phyloP scores from a whole-genome alignment of 2,888 invertebrate genomes.

The Drosophila tripunctata region DNA sequence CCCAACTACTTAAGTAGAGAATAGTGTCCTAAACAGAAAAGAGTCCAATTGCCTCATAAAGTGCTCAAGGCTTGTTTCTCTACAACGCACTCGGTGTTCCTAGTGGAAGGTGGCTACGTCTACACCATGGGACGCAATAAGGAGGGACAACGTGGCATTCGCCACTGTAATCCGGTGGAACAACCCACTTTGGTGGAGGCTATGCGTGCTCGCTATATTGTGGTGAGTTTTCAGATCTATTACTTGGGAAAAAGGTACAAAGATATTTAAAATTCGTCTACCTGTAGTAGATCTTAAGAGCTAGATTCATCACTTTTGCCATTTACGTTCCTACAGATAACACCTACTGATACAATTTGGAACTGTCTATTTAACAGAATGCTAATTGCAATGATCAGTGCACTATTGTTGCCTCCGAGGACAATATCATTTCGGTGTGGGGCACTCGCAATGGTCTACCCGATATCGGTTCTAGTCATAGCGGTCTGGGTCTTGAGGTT shows the following conservation, averaged over 20 bases:
- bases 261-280: no score
- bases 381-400: constrained; percentile 88
- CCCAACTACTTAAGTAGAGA: no score
- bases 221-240: no score
- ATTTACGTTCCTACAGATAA: no score
- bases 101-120: constrained; percentile 87
- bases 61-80: constrained; percentile 87
- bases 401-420: constrained; percentile 87
- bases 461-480: constrained; percentile 63
- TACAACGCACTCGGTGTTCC: constrained; percentile 86
- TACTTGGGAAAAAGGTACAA: no score
- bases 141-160: constrained; percentile 87
- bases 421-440: constrained; percentile 89
- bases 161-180: constrained; percentile 78
- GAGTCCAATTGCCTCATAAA: constrained; percentile 85
- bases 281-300: no score
- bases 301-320: no score
- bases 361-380: constrained; percentile 83
- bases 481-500: constrained; percentile 54
- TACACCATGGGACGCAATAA: constrained; percentile 88
- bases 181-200: constrained; percentile 80
- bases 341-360: no score
- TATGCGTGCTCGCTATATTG: constrained; percentile 81
- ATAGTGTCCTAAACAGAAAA: no score
- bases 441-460: constrained; percentile 86